These are phyloP conservation scores for Eurytoma californica DNA, from an alignment of 2,888 invertebrate species.

Conservation along the genomic window DNA sequence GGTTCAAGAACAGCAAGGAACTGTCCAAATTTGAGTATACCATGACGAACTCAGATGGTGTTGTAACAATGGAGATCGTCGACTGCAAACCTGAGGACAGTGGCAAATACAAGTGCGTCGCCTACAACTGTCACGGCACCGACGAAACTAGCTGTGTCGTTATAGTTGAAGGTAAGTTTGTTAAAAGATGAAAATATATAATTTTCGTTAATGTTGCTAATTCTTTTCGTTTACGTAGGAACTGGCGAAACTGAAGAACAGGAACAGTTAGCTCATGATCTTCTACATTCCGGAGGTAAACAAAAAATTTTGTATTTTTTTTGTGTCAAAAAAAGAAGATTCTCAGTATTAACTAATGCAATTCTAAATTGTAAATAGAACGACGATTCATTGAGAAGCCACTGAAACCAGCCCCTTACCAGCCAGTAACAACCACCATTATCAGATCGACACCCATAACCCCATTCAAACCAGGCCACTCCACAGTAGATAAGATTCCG, in stretches of 20 bases:
- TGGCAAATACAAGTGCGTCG: conserved; percentile 96
- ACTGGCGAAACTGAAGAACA: conserved; percentile 88
- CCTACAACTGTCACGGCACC: conserved; percentile 94
- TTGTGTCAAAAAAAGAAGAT: background rate
- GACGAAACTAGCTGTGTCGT: conserved; percentile 97
- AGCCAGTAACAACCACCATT: conserved; percentile 78
- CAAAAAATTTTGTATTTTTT: background rate
- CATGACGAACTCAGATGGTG: conserved; percentile 94
- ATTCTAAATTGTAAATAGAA: conserved; percentile 75
- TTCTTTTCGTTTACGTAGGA: conserved; percentile 75
- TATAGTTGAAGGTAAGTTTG: conserved; percentile 89
- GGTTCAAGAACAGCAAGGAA: conserved; percentile 95
- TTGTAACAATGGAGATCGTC: conserved; percentile 96
- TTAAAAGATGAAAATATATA: background rate
- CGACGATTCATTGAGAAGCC: conserved; percentile 91
- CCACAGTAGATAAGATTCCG: conserved; percentile 59
- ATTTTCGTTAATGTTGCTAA: conserved; percentile 7
- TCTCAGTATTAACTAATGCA: background rate
- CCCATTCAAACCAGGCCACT: conserved; percentile 74
- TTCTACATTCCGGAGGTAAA: conserved; percentile 88
- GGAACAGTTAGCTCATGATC: conserved; percentile 89
- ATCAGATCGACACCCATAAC: conserved; percentile 51
- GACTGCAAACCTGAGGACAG: conserved; percentile 96
- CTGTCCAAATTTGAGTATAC: conserved; percentile 93
- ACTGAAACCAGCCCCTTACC: conserved; percentile 86